A percentile compares a stretch with the other conserved stretches of the same genome.
Conservation (phyloP, 2,113 vertebrate species). For the Oxyruncus cristatus region DNA sequence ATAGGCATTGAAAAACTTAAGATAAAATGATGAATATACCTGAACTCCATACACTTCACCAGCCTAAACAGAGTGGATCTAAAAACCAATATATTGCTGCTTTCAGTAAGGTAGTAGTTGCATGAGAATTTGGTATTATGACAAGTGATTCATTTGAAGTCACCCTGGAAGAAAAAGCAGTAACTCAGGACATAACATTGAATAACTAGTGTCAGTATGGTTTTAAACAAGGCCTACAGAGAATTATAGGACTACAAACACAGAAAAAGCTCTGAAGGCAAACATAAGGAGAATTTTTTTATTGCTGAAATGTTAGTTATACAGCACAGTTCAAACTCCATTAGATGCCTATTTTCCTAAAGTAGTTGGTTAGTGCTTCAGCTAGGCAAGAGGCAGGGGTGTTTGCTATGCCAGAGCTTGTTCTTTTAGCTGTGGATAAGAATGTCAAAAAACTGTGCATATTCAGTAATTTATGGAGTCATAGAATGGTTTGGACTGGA, state of each 20-base stretch:
- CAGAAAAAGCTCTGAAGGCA: background rate
- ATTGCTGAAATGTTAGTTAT: background rate
- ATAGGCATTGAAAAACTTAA: background rate
- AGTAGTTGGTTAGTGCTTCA: background rate
- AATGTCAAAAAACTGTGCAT: background rate
- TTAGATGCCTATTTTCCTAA: background rate
- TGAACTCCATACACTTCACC: background rate
- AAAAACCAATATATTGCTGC: background rate
- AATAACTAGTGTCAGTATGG: background rate
- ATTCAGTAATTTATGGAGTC: background rate
- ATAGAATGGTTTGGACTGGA: background rate
- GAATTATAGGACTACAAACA: background rate
- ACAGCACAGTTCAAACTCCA: background rate
- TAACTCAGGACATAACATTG: background rate
- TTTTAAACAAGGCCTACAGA: background rate
- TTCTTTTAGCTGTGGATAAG: background rate
- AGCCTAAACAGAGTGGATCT: background rate
- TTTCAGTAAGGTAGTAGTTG: background rate
- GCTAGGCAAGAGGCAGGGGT: background rate
- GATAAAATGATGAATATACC: background rate
- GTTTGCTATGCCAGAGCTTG: background rate
- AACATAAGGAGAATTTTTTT: background rate
- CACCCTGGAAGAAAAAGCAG: background rate
- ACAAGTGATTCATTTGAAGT: background rate
- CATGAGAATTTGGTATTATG: background rate